These are phyloP conservation scores for Sipha flava DNA, from an alignment of 1,140 invertebrate species.

Conservation along the genomic window DNA sequence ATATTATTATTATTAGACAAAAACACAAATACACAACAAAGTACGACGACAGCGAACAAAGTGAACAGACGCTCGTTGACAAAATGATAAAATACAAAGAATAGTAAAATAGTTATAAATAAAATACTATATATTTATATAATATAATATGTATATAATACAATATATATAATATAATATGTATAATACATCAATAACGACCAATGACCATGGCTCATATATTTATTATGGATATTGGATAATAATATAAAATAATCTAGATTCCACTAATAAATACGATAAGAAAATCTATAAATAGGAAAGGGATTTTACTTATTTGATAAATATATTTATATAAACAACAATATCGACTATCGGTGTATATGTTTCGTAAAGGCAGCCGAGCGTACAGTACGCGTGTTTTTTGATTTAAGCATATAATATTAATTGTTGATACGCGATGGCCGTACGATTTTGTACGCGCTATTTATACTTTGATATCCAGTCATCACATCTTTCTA, in stretches of 20 bases:
- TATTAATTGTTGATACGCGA: background rate
- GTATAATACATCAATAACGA: background rate
- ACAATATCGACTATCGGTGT: background rate
- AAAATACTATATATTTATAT: too few species aligned
- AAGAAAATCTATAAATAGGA: background rate
- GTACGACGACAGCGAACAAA: too few species aligned
- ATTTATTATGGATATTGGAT: background rate
- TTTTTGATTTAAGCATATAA: background rate
- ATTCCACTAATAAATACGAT: background rate
- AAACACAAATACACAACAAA: too few species aligned
- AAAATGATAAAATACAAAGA: background rate
- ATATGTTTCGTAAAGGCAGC: background rate
- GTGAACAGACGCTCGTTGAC: too few species aligned
- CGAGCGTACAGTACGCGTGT: background rate
- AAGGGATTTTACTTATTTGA: background rate
- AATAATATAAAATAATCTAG: background rate
- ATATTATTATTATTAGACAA: too few species aligned
- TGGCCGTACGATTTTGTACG: background rate
- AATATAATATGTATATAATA: background rate
- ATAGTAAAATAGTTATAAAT: background rate
- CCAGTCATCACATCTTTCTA: background rate
- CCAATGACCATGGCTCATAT: background rate
- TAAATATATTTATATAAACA: background rate
- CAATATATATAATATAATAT: too few species aligned
- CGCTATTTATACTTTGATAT: background rate